Base-by-base conservation (phyloP, 1,140 invertebrate genomes). In the Leptinotarsa undecemlineata region DNA sequence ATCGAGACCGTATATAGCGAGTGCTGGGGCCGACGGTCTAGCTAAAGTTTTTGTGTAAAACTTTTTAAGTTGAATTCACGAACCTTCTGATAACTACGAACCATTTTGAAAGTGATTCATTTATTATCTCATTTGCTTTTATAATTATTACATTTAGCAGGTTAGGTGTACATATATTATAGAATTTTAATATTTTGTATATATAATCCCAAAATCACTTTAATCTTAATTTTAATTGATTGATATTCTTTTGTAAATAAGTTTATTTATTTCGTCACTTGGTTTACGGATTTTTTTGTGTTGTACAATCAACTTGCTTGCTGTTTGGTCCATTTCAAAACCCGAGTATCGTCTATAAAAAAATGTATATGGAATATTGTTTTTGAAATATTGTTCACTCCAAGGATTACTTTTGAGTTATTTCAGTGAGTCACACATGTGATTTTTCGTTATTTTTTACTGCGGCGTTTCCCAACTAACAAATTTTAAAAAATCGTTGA, bases 1-100 rank as follows among this genome's bases (percentile, higher is more conserved):
- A 81, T 93, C 96, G 78, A 95, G 96, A 87, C 96, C 97, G 74
- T 98, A 96, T 86, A 99, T 99, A 84, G 98, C 98, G 74, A 98
- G 96, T 88, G 97, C 96, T 77, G 98, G 98, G 77, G 98, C 98
- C 76, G 98, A 99, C 89, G 96, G 95, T 76, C 90, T 99, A 80
- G 98, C 97, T 83, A 99, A 99, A 90, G 98, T 99, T 82, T 99
- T 95, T 88, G 93, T 94, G 74, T 85, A 81, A 81, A 64, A 68
- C 20, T 64, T 48, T 57, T 48, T 11, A 42, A 42, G 15, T 68
- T 68, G 42, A 26, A 71, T 20, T 71, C 48, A 26, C 23, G 69
- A 71, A 48, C 69, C 23, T 23, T 48, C 23, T 21, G 19, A 26
- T 23, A 19, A 71, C 20, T 57, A 71, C 57, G 69, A 33, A 61